These are phyloP conservation scores for Pipa parva DNA, from an alignment of 2,113 vertebrate species.

Conservation along the genomic window DNA sequence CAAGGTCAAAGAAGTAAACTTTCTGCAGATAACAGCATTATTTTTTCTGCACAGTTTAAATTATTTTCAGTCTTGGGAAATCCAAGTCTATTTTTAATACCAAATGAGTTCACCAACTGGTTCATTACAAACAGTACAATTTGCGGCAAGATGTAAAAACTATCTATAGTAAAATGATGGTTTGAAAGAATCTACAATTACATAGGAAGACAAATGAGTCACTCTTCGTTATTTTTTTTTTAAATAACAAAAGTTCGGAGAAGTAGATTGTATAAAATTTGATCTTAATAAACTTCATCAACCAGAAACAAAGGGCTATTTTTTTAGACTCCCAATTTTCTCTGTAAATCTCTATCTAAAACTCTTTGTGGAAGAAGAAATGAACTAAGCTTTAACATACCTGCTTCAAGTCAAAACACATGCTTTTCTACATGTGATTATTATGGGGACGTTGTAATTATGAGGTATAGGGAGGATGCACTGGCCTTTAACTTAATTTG, in stretches of 20 bases:
- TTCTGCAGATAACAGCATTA: slow-evolving; percentile 48
- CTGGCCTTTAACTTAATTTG: not conserved
- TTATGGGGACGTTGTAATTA: slow-evolving; percentile 2
- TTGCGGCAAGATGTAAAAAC: slow-evolving; percentile 46
- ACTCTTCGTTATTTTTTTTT: not conserved
- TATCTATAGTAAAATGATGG: slow-evolving; percentile 3
- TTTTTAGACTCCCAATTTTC: not conserved
- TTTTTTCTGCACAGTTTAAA: slow-evolving; percentile 44
- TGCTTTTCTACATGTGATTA: slow-evolving; percentile 7
- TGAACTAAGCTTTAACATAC: not conserved
- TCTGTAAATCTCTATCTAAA: no score
- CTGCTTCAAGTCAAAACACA: not conserved
- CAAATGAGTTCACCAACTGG: slow-evolving; percentile 53
- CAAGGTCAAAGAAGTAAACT: slow-evolving; percentile 71
- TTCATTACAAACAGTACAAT: slow-evolving; percentile 57
- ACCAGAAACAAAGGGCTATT: slow-evolving; percentile 2
- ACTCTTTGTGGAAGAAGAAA: not conserved
- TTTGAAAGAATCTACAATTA: not conserved
- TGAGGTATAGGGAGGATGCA: not conserved
- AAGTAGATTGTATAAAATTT: not conserved
- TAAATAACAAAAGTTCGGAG: not conserved
- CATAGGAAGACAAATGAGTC: slow-evolving; percentile 9
- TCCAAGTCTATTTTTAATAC: slow-evolving; percentile 62
- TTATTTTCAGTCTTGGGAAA: slow-evolving; percentile 54
- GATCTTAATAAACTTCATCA: not conserved